Percentiles rank a stretch among this genome's conserved stretches.
Evolutionary conservation across 2,113 vertebrate genomes (phyloP).

Genomic region (Menidia beryllina): DNA sequence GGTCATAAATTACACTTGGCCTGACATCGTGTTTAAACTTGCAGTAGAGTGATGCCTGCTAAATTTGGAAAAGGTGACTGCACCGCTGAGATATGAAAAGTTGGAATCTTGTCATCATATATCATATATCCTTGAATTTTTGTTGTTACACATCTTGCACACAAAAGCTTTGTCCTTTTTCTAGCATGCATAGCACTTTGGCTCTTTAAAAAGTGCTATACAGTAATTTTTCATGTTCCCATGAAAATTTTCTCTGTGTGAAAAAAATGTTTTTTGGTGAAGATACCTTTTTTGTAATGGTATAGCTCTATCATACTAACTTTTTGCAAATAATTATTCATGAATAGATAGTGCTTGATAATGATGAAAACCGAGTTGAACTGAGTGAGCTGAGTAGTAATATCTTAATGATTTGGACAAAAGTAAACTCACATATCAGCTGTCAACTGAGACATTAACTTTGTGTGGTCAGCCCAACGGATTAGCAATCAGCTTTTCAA

Average conservation of each 20-base stretch:
- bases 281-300: too few species aligned
- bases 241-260: neutral
- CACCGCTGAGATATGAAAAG: neutral
- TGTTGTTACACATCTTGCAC: neutral
- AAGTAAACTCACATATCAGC: too few species aligned
- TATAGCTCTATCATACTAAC: too few species aligned
- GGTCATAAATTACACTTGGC: slow-evolving; percentile 29
- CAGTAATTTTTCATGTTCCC: neutral
- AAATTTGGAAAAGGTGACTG: neutral
- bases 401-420: too few species aligned
- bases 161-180: neutral
- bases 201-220: neutral
- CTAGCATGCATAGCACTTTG: neutral
- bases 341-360: too few species aligned
- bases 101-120: neutral
- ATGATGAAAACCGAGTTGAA: too few species aligned
- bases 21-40: slow-evolving; percentile 17
- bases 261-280: neutral
- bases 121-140: neutral
- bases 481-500: too few species aligned
- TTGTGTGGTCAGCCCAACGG: too few species aligned
- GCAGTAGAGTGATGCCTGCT: slow-evolving; percentile 13
- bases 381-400: too few species aligned
- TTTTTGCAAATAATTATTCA: too few species aligned
- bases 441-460: too few species aligned